These are phyloP conservation scores for Caenorhabditis sulstoni DNA, from an alignment of 2,888 invertebrate species.

Conservation along the genomic window DNA sequence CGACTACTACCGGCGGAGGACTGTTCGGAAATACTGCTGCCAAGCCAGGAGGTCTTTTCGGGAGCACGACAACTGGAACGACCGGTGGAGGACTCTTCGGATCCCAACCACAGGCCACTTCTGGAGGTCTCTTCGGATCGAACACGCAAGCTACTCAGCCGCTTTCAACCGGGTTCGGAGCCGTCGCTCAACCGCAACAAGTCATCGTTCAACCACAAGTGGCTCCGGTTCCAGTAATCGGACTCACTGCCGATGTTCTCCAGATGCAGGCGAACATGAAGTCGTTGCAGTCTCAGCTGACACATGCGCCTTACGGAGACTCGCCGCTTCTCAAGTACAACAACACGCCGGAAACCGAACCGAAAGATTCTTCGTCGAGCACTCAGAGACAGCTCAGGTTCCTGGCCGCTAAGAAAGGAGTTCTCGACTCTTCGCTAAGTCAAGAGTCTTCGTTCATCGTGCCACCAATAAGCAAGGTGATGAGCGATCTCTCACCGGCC, in stretches of 20 bases:
- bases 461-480: constrained; percentile 50
- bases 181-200: constrained; percentile 39
- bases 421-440: constrained; percentile 3
- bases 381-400: constrained; percentile 66
- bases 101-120: constrained; percentile 62
- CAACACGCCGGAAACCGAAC: constrained; percentile 33
- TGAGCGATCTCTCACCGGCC: constrained; percentile 60
- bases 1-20: constrained; percentile 73
- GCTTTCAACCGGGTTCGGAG: constrained; percentile 45
- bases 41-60: constrained; percentile 69
- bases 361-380: constrained; percentile 42
- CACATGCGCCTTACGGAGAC: constrained; percentile 91
- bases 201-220: constrained; percentile 47
- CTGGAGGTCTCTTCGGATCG: constrained; percentile 49
- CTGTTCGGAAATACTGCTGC: constrained; percentile 66
- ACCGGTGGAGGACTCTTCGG: constrained; percentile 70
- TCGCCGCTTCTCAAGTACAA: constrained; percentile 84
- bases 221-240: constrained; percentile 69
- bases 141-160: constrained; percentile 30
- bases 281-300: constrained; percentile 84
- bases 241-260: constrained; percentile 72
- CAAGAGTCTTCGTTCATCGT: constrained; percentile 50
- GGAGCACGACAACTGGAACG: constrained; percentile 50
- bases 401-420: constrained; percentile 60
- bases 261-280: constrained; percentile 84